Percentiles rank a stretch among this genome's conserved stretches.
phyloP scores from a whole-genome alignment of 2,797 vertebrate species.

The Centropyge bicolor region DNA sequence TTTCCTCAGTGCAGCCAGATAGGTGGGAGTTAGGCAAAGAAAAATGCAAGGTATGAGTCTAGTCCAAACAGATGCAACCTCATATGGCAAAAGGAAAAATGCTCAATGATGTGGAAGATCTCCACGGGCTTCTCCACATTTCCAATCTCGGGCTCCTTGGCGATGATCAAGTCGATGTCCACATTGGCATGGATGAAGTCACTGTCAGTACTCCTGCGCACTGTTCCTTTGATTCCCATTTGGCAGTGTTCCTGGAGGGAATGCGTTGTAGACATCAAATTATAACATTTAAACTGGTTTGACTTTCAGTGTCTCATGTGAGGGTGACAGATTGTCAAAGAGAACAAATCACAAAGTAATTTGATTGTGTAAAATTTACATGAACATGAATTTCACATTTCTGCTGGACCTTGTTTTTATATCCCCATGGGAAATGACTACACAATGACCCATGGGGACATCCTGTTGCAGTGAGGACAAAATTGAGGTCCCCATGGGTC shows the following conservation, averaged over 20 bases:
- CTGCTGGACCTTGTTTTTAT: no score
- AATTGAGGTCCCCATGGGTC: no score
- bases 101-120: conserved; percentile 99
- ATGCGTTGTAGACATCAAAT: not conserved
- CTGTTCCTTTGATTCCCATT: conserved; percentile 98
- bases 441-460: no score
- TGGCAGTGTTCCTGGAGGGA: conserved; percentile 94
- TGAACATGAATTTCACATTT: no score
- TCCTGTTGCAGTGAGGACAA: no score
- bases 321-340: no score
- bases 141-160: conserved; percentile 97
- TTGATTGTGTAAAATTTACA: no score
- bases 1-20: no score
- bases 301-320: not conserved
- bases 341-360: no score
- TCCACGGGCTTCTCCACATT: conserved; percentile 99
- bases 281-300: not conserved
- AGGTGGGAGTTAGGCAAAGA: no score
- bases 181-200: conserved; percentile 99
- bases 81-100: conserved; percentile 95
- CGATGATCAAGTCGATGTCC: conserved; percentile 98
- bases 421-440: no score
- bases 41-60: no score
- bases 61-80: conserved; percentile 96
- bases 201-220: conserved; percentile 94